phyloP scores from a whole-genome alignment of 2,888 invertebrate genomes.

The Hesperia comma region DNA sequence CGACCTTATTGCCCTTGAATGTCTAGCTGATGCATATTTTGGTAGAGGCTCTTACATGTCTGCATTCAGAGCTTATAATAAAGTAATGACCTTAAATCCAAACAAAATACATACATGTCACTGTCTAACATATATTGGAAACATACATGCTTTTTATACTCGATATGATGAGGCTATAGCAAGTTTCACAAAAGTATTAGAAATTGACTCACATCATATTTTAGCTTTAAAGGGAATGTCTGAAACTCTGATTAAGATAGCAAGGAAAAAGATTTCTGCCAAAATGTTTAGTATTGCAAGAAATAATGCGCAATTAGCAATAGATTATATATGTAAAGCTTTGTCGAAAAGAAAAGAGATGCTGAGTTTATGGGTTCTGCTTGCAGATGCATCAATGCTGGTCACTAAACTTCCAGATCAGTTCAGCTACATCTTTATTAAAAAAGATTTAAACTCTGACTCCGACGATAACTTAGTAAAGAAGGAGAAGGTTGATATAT shows the following conservation, averaged over 20 bases:
- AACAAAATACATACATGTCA: conserved; percentile 81
- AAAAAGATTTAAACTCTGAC: conserved; percentile 53
- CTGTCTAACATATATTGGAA: conserved; percentile 89
- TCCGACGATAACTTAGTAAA: conserved; percentile 50
- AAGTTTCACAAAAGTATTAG: conserved; percentile 82
- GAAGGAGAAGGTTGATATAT: conserved; percentile 65
- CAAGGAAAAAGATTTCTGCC: conserved; percentile 85
- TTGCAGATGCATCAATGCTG: conserved; percentile 86
- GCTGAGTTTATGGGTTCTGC: conserved; percentile 87
- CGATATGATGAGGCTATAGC: conserved; percentile 88
- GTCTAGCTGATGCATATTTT: conserved; percentile 94
- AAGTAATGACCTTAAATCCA: conserved; percentile 87
- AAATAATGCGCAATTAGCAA: conserved; percentile 88
- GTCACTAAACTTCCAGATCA: conserved; percentile 72
- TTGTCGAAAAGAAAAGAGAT: conserved; percentile 76
- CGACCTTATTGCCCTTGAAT: conserved; percentile 93
- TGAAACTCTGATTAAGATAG: conserved; percentile 90
- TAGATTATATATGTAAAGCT: conserved; percentile 85
- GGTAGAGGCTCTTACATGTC: conserved; percentile 94
- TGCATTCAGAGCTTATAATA: conserved; percentile 93
- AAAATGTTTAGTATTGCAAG: conserved; percentile 89
- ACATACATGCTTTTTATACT: conserved; percentile 88
- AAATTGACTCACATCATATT: conserved; percentile 59
- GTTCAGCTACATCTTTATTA: conserved; percentile 67
- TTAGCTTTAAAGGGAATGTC: conserved; percentile 88